These are phyloP conservation scores for Sitophilus oryzae DNA, from an alignment of 1,140 invertebrate species.

Conservation along the genomic window DNA sequence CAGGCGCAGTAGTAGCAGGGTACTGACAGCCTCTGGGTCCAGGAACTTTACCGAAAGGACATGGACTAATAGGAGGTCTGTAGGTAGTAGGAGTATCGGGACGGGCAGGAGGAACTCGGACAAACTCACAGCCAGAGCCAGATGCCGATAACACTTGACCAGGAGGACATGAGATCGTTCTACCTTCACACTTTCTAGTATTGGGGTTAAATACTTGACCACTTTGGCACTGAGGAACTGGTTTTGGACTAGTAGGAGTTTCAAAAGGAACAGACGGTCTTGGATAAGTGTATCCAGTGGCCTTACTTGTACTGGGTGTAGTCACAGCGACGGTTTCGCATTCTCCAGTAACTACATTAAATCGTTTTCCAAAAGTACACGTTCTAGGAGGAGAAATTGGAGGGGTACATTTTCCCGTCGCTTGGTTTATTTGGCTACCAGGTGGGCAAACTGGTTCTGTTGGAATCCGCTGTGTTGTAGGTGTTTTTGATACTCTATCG, in stretches of 20 bases:
- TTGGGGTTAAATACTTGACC: conserved; percentile 11
- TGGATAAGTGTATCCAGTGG: conserved; percentile 13
- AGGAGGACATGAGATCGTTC: conserved; percentile 11
- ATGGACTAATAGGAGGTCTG: not conserved
- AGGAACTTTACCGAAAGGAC: conserved; percentile 3
- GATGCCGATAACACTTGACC: conserved; percentile 7
- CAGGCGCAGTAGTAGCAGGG: not conserved
- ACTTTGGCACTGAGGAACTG: not conserved
- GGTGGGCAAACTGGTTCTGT: not conserved
- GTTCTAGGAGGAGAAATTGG: not conserved
- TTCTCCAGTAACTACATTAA: conserved; percentile 4
- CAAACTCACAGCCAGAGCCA: conserved; percentile 15
- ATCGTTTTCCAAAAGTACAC: not conserved
- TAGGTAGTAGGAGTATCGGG: not conserved
- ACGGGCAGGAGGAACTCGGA: conserved; percentile 6
- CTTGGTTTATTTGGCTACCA: not conserved
- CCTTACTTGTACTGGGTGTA: not conserved
- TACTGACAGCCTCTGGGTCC: conserved; percentile 12
- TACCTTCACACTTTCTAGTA: conserved; percentile 12
- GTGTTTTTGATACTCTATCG: conserved; percentile 1
- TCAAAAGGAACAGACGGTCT: conserved; percentile 16
- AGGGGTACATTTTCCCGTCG: not conserved
- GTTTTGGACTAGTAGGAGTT: conserved; percentile 7
- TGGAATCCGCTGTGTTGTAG: not conserved
- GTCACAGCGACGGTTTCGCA: conserved; percentile 10